A percentile compares a stretch with the other conserved stretches of the same genome.
phyloP scores from a whole-genome alignment of 2,888 invertebrate genomes.

The Cancer borealis region DNA sequence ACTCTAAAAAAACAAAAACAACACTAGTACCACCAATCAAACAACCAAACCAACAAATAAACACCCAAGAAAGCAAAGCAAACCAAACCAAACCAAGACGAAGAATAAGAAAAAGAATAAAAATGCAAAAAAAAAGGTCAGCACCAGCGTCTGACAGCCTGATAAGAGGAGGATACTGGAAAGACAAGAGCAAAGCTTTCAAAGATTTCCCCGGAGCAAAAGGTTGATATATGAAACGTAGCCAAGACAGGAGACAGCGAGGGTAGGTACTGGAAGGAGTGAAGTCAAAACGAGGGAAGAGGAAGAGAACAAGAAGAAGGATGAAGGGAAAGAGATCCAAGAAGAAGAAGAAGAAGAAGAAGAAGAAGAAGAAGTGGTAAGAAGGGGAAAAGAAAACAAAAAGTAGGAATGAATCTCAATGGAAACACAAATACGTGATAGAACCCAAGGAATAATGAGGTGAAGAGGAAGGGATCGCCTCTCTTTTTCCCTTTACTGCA shows the following conservation, averaged over 20 bases:
- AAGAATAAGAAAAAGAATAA: neutral
- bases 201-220: constrained; percentile 13
- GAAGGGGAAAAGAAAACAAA: neutral
- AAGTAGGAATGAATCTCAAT: neutral
- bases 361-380: neutral
- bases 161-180: constrained; percentile 12
- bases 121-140: neutral
- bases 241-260: neutral
- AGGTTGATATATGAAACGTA: no score
- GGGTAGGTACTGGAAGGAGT: neutral
- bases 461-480: neutral
- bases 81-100: neutral
- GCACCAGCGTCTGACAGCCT: neutral
- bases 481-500: neutral
- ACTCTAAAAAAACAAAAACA: no score
- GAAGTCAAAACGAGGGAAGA: neutral
- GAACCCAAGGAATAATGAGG: neutral
- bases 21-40: neutral
- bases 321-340: neutral
- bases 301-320: neutral
- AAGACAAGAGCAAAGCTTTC: neutral
- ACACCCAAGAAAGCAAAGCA: neutral
- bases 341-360: neutral
- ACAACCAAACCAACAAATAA: neutral
- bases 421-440: neutral